Base-by-base conservation (phyloP, 2,888 invertebrate genomes). In the Metallyticus violacea region DNA sequence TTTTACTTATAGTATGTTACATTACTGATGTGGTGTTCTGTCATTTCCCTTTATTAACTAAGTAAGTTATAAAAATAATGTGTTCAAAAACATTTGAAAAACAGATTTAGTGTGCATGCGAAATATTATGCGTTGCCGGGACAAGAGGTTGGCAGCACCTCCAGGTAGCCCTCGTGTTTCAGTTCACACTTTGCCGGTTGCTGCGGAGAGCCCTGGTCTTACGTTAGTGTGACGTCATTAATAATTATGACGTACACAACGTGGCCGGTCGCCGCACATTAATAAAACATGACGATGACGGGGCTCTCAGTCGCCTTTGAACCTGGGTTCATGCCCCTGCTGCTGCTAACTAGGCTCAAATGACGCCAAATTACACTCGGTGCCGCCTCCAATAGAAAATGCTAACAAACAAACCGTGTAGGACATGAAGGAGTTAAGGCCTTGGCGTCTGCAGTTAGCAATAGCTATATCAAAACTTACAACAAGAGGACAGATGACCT, bases 171-270 rank as follows among this genome's bases (percentile, higher is more conserved):
- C 40, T 15, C 22, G 22, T 4, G 40, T 62, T 62, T 62, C 40
- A 2, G 40, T 62, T 62, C 40, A 62, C 40, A 62, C 40, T 62
- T 62, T 62, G 40, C 15, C 4, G 9, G 15, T 22, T 15, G 40
- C 15, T 62, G 22, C 22, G 22, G 40, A 22, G 40, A 62, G 40
- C 1, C 15, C 15, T 22, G 40, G 40, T 62, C 40, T 62, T 62
- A 62, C 40, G 40, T 62, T 62, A 83, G 83, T 83, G 83, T 29
- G 83, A 83, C 83, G 77, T 77, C 83, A 83, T 83, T 83, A 83
- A 83, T 83, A 83, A 83, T 83, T 83, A 83, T 83, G 77, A 83
- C 77, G 28, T 83, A 76, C 40, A 62, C 40, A 62, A 62, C 40
- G 40, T 62, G 40, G 40, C 40, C 40, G 77, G 77, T 28, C 83